phyloP scores from a whole-genome alignment of 2,797 vertebrate genomes.

The Squalus acanthias region DNA sequence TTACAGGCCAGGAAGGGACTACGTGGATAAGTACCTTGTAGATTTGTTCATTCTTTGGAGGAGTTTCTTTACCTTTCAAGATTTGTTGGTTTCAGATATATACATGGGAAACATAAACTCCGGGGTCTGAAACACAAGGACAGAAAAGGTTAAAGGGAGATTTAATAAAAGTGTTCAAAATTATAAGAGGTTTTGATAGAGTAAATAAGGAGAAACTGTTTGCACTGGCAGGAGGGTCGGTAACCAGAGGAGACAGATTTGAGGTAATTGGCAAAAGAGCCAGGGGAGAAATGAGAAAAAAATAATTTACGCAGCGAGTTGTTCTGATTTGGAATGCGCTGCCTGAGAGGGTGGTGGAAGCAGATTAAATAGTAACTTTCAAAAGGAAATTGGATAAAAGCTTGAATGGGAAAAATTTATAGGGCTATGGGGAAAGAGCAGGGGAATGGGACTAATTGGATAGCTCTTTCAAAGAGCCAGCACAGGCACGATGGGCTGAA shows the following conservation, averaged over 20 bases:
- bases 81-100: not conserved
- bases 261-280: not conserved
- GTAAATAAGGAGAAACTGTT: not conserved
- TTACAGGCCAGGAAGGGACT: not conserved
- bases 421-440: not conserved
- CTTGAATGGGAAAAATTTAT: not conserved
- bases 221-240: not conserved
- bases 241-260: not conserved
- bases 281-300: not conserved
- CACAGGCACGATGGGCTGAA: not conserved
- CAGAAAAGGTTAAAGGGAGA: not conserved
- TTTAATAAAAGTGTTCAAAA: not conserved
- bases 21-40: not conserved
- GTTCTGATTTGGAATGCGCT: not conserved
- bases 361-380: not conserved
- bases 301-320: not conserved
- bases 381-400: not conserved
- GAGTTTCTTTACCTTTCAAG: not conserved
- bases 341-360: not conserved
- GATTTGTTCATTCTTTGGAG: not conserved
- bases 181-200: not conserved
- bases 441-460: not conserved
- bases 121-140: not conserved
- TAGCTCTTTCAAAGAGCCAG: not conserved
- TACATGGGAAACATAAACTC: not conserved